Percentiles rank a stretch among this genome's conserved stretches.
Evolutionary conservation across 2,797 vertebrate genomes (phyloP).

Genomic region (Rhinophrynus dorsalis): DNA sequence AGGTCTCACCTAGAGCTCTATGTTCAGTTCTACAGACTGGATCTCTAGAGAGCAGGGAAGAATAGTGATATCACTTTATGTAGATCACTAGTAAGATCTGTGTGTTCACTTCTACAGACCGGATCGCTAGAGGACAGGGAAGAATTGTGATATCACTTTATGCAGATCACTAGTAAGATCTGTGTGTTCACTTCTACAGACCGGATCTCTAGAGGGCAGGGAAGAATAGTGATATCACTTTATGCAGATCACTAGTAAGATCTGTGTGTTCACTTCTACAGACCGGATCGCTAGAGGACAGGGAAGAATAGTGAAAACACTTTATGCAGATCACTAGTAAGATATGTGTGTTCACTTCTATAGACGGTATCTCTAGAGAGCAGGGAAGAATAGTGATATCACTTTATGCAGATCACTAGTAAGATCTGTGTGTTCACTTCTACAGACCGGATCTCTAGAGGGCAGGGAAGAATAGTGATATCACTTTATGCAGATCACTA

Average conservation of each 20-base stretch:
- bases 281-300: not conserved
- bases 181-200: not conserved
- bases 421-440: not conserved
- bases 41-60: too few relatives aligned
- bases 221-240: not conserved
- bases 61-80: not conserved
- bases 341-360: too few relatives aligned
- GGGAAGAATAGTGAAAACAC: not conserved
- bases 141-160: not conserved
- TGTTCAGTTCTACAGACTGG: not conserved
- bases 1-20: too few relatives aligned
- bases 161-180: not conserved
- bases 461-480: not conserved
- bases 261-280: not conserved
- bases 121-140: not conserved
- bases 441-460: not conserved
- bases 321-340: too few relatives aligned
- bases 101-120: not conserved
- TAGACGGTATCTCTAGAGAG: too few relatives aligned
- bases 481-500: not conserved
- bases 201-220: not conserved
- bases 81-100: conserved; percentile 6
- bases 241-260: not conserved
- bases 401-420: conserved; percentile 9
- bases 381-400: not conserved